phyloP scores from a whole-genome alignment of 1,140 invertebrate species.

The Pachypsylla venusta region DNA sequence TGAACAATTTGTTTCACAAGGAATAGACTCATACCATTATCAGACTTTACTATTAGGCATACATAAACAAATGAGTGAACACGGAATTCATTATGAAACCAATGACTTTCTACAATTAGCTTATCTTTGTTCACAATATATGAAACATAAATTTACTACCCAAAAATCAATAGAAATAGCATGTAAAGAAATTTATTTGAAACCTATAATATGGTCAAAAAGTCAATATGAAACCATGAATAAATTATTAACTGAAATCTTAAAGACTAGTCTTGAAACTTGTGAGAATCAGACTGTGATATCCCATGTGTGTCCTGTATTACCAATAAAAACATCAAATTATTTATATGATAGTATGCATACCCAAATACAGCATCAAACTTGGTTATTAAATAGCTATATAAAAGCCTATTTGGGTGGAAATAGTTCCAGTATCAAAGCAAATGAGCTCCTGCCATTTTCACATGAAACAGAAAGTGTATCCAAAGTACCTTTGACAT shows the following conservation, averaged over 20 bases:
- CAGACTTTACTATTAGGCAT: conserved; percentile 37
- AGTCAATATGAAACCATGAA: background rate
- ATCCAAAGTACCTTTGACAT: no score
- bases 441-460: background rate
- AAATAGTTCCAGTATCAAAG: background rate
- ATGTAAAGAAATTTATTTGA: background rate
- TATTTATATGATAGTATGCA: background rate
- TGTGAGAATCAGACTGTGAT: background rate
- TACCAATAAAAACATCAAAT: background rate
- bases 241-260: background rate
- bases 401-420: background rate
- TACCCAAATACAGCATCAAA: background rate
- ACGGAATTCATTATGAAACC: conserved; percentile 15
- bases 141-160: background rate
- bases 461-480: background rate
- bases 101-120: background rate
- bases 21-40: conserved; percentile 32
- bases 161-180: background rate
- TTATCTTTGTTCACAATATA: background rate
- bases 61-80: conserved; percentile 33
- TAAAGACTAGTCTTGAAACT: background rate
- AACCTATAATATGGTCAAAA: background rate
- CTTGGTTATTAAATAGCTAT: background rate
- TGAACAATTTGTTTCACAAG: conserved; percentile 37
- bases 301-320: background rate